Evolutionary conservation across 2,888 invertebrate species (phyloP), one percentile per base, ranked within the genome.

Genomic region (Acrobasis suavella): DNA sequence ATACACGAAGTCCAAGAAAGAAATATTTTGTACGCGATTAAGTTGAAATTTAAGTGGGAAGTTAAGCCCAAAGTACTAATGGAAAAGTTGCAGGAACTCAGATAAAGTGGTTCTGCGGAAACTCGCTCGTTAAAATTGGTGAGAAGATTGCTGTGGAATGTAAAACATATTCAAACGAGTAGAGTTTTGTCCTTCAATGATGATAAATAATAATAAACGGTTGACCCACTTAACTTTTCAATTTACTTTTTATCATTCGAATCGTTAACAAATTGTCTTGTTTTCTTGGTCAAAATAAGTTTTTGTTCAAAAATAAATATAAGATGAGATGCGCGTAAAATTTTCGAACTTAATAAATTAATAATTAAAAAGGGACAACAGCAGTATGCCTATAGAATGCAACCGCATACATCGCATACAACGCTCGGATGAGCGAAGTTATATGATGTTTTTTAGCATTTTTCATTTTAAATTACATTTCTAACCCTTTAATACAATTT

Each of bases 41-140:
- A 85, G 82, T 78, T 73, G 71, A 83, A 80, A 81, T 84, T 84
- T 80, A 85, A 85, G 86, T 83, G 75, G 70, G 69, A 86, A 87
- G 86, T 86, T 85, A 72, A 70, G 69, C 69, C 74, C 70, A 72
- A 78, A 77, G 84, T 80, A 72, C 77, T 84, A 85, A 86, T 86
- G 85, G 85, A 80, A 85, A 87, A 87, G 86, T 86, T 85, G 65
- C 65, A 67, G 62, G 71, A 74, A 77, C 78, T 74, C 76, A 65
- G 65, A 72, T 74, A 72, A 73, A 81, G 77, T 76, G 73, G 76
- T 73, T 75, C 73, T 77, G 74, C 73, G 73, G 73, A 78, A 84
- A 78, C 75, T 75, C 75, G 71, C 72, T 75, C 71, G 73, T 75
- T 75, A 70, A 74, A 82, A 74, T 81, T 79, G 71, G 67, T 70